These are phyloP conservation scores for Crocuta crocuta DNA, from an alignment of 2,113 vertebrate species.

Conservation along the genomic window DNA sequence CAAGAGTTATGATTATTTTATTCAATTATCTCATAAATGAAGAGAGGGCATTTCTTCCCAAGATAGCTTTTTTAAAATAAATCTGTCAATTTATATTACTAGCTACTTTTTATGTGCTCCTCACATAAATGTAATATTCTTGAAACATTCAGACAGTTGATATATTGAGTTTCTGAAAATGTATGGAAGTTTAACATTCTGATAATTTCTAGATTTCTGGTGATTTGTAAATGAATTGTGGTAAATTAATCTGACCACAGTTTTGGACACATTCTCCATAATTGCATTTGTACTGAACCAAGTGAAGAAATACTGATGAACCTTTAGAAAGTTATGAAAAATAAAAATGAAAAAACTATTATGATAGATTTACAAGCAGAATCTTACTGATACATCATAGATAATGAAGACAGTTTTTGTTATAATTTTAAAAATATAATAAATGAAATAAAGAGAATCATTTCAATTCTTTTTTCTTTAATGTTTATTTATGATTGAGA, in stretches of 20 bases:
- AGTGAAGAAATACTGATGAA: conserved; percentile 22
- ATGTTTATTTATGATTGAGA: no score
- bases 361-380: not conserved
- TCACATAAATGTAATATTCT: not conserved
- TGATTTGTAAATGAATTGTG: not conserved
- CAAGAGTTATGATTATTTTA: not conserved
- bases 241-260: not conserved
- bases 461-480: not conserved
- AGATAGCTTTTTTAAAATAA: not conserved
- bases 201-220: not conserved
- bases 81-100: not conserved
- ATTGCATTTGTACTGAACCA: conserved; percentile 19
- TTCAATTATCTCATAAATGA: not conserved
- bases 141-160: not conserved
- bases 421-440: not conserved
- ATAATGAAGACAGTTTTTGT: not conserved
- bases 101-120: not conserved
- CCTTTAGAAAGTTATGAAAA: not conserved
- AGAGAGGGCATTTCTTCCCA: not conserved
- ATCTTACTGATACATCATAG: not conserved
- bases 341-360: conserved; percentile 8
- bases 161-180: not conserved
- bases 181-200: not conserved
- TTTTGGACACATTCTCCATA: not conserved
- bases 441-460: not conserved